These are phyloP conservation scores for Larimichthys crocea DNA, from an alignment of 2,113 vertebrate genomes.

Conservation along the genomic window DNA sequence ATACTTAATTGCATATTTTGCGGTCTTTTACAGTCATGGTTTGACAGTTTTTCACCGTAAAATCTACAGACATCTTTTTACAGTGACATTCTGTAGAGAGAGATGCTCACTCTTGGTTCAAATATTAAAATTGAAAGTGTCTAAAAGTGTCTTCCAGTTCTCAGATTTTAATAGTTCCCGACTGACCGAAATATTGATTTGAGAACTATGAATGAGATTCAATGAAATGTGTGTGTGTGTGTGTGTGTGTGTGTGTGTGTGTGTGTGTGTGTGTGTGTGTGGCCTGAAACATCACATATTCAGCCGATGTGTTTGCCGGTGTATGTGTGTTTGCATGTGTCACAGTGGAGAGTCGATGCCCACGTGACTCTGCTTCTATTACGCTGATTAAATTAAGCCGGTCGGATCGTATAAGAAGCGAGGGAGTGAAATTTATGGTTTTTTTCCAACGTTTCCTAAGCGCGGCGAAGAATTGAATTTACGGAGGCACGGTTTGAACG, in stretches of 20 bases:
- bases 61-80: too few species aligned
- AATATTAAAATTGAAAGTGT: not conserved
- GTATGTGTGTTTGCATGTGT: not conserved
- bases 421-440: slow-evolving; percentile 32
- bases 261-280: too few species aligned
- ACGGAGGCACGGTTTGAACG: not conserved
- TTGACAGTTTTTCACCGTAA: too few species aligned
- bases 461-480: slow-evolving; percentile 6
- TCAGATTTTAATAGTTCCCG: not conserved
- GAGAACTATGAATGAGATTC: not conserved
- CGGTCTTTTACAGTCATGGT: too few species aligned
- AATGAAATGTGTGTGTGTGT: not conserved
- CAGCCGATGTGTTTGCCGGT: not conserved
- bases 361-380: slow-evolving; percentile 34
- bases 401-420: slow-evolving; percentile 20
- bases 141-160: not conserved
- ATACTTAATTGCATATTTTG: too few species aligned
- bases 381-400: slow-evolving; percentile 54
- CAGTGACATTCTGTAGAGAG: not conserved
- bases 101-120: not conserved
- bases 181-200: not conserved
- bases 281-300: not conserved
- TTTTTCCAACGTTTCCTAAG: slow-evolving; percentile 39
- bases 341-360: not conserved
- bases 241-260: too few species aligned